Evolutionary conservation across 2,797 vertebrate species (phyloP).

Genomic region (Varecia variegata): DNA sequence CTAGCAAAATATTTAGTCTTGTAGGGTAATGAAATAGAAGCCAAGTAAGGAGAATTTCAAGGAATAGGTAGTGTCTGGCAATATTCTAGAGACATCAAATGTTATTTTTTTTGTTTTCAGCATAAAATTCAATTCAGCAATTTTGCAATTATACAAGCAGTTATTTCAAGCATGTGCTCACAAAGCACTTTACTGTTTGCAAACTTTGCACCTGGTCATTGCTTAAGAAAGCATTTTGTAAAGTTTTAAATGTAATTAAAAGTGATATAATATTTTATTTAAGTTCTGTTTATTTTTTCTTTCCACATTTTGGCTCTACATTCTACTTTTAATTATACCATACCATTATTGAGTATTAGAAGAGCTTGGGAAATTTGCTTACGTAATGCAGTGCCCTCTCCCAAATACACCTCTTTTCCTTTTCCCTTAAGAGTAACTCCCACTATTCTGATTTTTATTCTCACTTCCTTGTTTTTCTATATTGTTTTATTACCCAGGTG

Average conservation of each 20-base stretch:
- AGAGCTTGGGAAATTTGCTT: neutral
- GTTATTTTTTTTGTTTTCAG: neutral
- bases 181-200: slow-evolving; percentile 8
- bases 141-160: neutral
- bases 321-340: neutral
- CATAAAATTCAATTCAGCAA: neutral
- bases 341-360: neutral
- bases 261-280: neutral
- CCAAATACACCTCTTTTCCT: neutral
- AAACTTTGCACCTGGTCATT: neutral
- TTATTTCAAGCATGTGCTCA: slow-evolving; percentile 34
- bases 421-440: neutral
- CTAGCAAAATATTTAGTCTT: neutral
- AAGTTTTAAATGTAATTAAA: slow-evolving; percentile 18
- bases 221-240: slow-evolving; percentile 9
- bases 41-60: neutral
- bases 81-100: neutral
- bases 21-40: neutral
- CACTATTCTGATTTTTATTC: neutral
- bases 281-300: neutral
- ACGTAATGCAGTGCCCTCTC: neutral
- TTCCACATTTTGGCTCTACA: neutral
- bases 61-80: neutral
- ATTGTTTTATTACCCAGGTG: neutral
- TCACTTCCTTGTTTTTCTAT: neutral